These are phyloP conservation scores for Ichneumoninae sp. DNA, from an alignment of 2,888 invertebrate species.

Conservation along the genomic window DNA sequence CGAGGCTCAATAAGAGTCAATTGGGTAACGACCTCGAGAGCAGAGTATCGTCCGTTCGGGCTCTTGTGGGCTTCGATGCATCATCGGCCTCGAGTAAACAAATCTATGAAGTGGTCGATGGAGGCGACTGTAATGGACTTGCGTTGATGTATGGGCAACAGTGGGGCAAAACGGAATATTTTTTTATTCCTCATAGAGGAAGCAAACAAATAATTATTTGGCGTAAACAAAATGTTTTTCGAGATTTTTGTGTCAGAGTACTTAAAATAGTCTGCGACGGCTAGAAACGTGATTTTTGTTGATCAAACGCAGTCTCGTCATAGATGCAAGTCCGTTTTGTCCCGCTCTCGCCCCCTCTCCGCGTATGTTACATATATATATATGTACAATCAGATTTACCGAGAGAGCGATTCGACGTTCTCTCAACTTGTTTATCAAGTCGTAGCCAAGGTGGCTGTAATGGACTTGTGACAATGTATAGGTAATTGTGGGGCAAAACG, in stretches of 20 bases:
- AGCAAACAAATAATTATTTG: too few relatives aligned
- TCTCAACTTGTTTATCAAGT: too few relatives aligned
- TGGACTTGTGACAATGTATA: background rate
- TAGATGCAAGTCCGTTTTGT: background rate
- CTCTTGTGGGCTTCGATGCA: conserved; percentile 13
- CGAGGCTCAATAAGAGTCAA: conserved; percentile 61
- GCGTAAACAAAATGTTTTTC: too few relatives aligned
- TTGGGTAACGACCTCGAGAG: conserved; percentile 63
- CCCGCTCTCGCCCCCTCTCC: background rate
- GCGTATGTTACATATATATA: too few relatives aligned
- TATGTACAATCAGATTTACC: too few relatives aligned
- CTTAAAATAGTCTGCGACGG: too few relatives aligned
- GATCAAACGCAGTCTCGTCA: background rate
- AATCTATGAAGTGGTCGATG: conserved; percentile 31
- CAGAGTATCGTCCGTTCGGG: background rate
- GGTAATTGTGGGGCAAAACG: background rate
- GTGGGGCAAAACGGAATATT: background rate
- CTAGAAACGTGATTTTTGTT: background rate
- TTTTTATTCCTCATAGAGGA: too few relatives aligned
- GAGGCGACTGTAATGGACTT: background rate
- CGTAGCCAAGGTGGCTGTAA: too few relatives aligned
- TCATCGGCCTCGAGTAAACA: conserved; percentile 27
- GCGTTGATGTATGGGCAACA: background rate
- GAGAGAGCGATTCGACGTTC: too few relatives aligned
- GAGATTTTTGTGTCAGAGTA: too few relatives aligned